Percentiles rank a stretch among this genome's conserved stretches.
Evolutionary conservation across 2,888 invertebrate genomes (phyloP).

Genomic region (Helleia helle): DNA sequence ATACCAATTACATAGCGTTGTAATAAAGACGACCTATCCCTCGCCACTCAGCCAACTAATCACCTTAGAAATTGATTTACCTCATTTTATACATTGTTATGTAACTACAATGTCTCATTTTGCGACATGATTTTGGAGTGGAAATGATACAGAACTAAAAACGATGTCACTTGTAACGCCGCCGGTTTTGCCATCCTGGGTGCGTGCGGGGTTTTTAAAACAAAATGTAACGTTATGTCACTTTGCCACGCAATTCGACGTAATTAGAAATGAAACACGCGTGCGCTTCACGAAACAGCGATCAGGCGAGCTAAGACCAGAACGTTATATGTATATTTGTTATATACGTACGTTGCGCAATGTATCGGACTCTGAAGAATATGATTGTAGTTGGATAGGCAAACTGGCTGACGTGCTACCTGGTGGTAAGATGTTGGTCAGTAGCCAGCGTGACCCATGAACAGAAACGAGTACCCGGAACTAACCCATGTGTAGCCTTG

Average conservation of each 20-base stretch:
- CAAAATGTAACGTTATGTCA: conserved; percentile 64
- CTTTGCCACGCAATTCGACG: conserved; percentile 61
- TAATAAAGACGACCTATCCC: too few relatives aligned
- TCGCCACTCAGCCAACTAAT: too few relatives aligned
- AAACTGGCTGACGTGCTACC: too few relatives aligned
- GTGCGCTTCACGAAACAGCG: conserved; percentile 32
- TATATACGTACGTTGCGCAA: conserved; percentile 2
- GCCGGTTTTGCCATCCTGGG: conserved; percentile 1
- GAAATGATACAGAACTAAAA: conserved; percentile 1
- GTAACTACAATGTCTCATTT: background rate
- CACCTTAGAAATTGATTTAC: too few relatives aligned
- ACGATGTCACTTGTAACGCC: background rate
- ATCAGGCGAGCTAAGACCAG: conserved; percentile 33
- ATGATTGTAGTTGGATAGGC: too few relatives aligned
- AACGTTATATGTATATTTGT: conserved; percentile 33
- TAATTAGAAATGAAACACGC: conserved; percentile 61
- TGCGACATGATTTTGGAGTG: conserved; percentile 1
- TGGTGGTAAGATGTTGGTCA: too few relatives aligned
- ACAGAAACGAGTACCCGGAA: too few relatives aligned
- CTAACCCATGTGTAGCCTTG: too few relatives aligned
- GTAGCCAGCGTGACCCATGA: too few relatives aligned
- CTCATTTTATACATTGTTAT: too few relatives aligned
- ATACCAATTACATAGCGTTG: too few relatives aligned
- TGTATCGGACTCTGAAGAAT: too few relatives aligned
- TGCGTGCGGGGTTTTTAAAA: conserved; percentile 33